Conservation (phyloP, 2,797 vertebrate genomes). For the Spea hammondii region DNA sequence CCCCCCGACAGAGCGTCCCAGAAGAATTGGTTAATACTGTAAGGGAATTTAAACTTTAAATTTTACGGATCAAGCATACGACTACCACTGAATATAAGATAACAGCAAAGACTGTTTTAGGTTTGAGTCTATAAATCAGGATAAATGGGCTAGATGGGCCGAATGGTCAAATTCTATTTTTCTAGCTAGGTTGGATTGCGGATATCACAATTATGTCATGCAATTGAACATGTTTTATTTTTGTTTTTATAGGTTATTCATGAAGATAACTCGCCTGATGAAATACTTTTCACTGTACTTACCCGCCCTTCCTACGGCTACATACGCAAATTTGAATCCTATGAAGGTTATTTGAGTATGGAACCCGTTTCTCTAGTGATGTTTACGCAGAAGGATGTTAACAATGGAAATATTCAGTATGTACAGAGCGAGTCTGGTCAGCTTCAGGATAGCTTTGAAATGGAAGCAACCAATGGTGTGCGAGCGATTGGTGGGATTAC, state of each 20-base stretch:
- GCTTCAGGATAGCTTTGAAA: slow-evolving; percentile 70
- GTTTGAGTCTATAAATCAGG: no score
- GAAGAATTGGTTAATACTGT: no score
- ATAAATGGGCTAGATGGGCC: no score
- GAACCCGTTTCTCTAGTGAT: slow-evolving; percentile 67
- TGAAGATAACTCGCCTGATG: slow-evolving; percentile 78
- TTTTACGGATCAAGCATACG: no score
- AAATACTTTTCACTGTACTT: slow-evolving; percentile 77
- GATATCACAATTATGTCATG: no score
- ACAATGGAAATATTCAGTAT: slow-evolving; percentile 80
- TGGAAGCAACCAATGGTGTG: slow-evolving; percentile 78
- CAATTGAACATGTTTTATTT: no score
- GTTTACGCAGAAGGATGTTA: slow-evolving; percentile 81
- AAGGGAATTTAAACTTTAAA: no score
- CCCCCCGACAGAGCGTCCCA: no score
- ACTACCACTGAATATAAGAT: no score
- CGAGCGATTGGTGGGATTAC: slow-evolving; percentile 69
- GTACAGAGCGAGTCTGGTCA: slow-evolving; percentile 71
- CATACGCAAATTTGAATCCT: slow-evolving; percentile 70
- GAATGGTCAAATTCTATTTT: no score
- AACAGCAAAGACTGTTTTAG: no score
- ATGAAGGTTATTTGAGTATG: slow-evolving; percentile 65
- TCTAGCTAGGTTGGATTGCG: no score
- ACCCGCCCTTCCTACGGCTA: slow-evolving; percentile 74
- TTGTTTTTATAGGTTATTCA: slow-evolving; percentile 73